Conservation (phyloP, 2,888 invertebrate species). For the Aromia moschata region DNA sequence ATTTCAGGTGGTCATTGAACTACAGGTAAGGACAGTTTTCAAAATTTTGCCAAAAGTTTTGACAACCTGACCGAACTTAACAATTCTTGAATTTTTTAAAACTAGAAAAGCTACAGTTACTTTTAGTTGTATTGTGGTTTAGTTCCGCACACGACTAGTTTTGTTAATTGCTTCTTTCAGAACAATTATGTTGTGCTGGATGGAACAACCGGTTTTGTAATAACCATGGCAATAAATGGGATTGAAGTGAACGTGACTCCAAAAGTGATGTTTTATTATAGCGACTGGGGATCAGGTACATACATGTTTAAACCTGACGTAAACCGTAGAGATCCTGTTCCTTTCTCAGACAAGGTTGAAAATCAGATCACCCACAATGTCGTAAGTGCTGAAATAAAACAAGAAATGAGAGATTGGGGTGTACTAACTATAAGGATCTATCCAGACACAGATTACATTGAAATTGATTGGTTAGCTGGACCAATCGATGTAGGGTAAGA, state of each 20-base stretch:
- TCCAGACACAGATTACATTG: constrained; percentile 12
- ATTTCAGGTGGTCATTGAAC: too few relatives aligned
- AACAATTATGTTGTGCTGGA: constrained; percentile 53
- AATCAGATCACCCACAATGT: not conserved
- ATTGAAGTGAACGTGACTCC: constrained; percentile 64
- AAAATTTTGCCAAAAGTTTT: too few relatives aligned
- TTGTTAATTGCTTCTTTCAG: too few relatives aligned
- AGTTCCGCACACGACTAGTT: too few relatives aligned
- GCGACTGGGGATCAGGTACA: constrained; percentile 87
- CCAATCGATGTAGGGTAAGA: constrained; percentile 28
- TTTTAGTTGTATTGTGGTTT: too few relatives aligned
- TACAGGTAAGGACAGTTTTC: too few relatives aligned
- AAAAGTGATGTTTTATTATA: constrained; percentile 78
- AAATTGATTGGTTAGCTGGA: constrained; percentile 17
- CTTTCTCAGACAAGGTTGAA: not conserved
- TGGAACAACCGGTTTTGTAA: constrained; percentile 66
- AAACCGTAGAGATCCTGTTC: constrained; percentile 3
- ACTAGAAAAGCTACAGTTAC: too few relatives aligned
- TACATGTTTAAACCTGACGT: constrained; percentile 84
- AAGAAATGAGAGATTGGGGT: constrained; percentile 13
- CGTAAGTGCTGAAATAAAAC: constrained; percentile 11
- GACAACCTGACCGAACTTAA: too few relatives aligned
- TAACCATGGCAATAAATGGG: constrained; percentile 63
- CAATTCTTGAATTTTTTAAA: too few relatives aligned
- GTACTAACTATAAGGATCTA: constrained; percentile 7